Percentiles rank a stretch among this genome's conserved stretches.
Conservation (phyloP, 2,113 vertebrate genomes). For the Pseudopipra pipra region DNA sequence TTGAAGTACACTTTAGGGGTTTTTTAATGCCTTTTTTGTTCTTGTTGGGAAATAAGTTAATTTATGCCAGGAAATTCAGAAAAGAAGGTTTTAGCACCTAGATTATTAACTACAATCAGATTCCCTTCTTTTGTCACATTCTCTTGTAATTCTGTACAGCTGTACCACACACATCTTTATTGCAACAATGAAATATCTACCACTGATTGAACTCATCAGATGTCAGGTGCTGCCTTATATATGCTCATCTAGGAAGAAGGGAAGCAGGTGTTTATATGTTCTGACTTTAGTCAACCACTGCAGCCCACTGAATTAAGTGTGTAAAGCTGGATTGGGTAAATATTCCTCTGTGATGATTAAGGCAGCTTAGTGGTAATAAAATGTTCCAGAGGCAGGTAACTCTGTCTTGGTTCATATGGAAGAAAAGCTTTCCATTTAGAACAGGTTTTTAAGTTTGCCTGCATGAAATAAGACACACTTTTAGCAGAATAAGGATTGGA, state of each 20-base stretch:
- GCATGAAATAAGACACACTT: not conserved
- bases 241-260: not conserved
- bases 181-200: not conserved
- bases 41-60: not conserved
- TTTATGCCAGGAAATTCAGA: not conserved
- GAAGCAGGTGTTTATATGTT: not conserved
- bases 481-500: not conserved
- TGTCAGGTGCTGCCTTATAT: not conserved
- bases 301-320: not conserved
- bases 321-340: not conserved
- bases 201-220: not conserved
- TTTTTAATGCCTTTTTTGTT: not conserved
- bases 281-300: not conserved
- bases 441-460: not conserved
- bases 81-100: not conserved
- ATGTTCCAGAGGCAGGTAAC: not conserved
- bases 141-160: not conserved
- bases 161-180: not conserved
- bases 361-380: not conserved
- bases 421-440: not conserved
- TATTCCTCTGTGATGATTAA: not conserved
- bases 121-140: not conserved
- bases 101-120: not conserved
- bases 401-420: not conserved
- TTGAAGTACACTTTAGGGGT: not conserved